These are phyloP conservation scores for Stenoptilia bipunctidactyla DNA, from an alignment of 2,888 invertebrate species.

Conservation along the genomic window DNA sequence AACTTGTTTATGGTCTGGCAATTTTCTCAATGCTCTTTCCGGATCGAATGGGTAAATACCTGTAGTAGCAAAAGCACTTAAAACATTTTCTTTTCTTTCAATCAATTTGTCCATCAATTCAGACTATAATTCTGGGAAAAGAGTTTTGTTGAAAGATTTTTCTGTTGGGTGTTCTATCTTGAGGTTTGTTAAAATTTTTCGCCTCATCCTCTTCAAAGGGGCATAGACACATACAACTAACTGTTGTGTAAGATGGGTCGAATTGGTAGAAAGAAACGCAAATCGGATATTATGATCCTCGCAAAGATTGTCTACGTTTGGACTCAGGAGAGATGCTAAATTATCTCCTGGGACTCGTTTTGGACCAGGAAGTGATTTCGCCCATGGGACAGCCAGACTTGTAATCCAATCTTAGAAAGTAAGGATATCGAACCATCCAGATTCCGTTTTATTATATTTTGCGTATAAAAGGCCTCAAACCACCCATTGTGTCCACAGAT, in stretches of 20 bases:
- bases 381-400: conserved; percentile 1
- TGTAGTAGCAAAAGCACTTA: conserved; percentile 9
- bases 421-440: conserved; percentile 16
- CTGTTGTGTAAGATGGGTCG: conserved; percentile 16
- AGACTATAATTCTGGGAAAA: background rate
- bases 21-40: conserved; percentile 3
- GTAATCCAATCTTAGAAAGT: conserved; percentile 13
- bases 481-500: conserved; percentile 11
- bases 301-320: conserved; percentile 11
- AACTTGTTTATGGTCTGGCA: conserved; percentile 2
- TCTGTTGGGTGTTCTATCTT: background rate
- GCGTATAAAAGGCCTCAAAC: conserved; percentile 12
- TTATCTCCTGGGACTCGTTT: background rate
- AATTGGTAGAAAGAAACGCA: conserved; percentile 15
- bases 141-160: background rate
- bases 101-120: background rate
- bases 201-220: conserved; percentile 16
- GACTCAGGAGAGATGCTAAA: background rate
- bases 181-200: conserved; percentile 13
- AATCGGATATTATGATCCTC: conserved; percentile 11
- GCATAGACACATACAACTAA: conserved; percentile 16
- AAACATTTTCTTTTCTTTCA: too few relatives aligned
- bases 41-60: conserved; percentile 4
- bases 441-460: conserved; percentile 14
- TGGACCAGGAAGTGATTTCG: background rate